A percentile compares a stretch with the other conserved stretches of the same genome.
Evolutionary conservation across 2,888 invertebrate genomes (phyloP).

Genomic region (Odontomyia ornata): DNA sequence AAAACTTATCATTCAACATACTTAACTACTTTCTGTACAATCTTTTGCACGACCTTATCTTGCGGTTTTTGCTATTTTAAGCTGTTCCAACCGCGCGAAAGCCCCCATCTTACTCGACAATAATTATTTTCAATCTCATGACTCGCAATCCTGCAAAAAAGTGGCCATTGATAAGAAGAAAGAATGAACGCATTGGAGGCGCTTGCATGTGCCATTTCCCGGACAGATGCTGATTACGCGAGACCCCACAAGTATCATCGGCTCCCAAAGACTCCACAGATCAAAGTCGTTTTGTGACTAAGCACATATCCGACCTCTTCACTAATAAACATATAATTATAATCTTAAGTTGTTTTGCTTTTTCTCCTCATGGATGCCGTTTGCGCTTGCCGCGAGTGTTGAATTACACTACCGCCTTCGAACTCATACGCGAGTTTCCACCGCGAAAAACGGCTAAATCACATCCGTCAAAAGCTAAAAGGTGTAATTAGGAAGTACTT

Average conservation of each 20-base stretch:
- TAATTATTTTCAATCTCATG: background rate
- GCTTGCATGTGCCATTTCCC: background rate
- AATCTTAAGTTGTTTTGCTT: conserved; percentile 7
- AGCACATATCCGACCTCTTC: conserved; percentile 25
- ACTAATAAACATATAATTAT: conserved; percentile 36
- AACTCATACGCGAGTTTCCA: background rate
- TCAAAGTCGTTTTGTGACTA: conserved; percentile 31
- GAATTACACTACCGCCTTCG: conserved; percentile 8
- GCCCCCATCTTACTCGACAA: background rate
- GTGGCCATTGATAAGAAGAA: background rate
- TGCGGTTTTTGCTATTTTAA: background rate
- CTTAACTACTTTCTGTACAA: too few relatives aligned
- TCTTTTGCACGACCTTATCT: too few relatives aligned
- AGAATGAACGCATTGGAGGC: background rate
- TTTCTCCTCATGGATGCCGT: background rate
- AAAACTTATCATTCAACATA: too few relatives aligned
- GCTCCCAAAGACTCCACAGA: background rate
- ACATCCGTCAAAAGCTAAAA: conserved; percentile 2
- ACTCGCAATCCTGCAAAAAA: background rate
- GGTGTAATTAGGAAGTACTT: conserved; percentile 11
- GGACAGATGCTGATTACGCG: conserved; percentile 30
- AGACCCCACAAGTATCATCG: background rate
- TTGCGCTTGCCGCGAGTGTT: background rate
- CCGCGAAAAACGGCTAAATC: background rate
- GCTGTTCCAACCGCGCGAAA: background rate